Conservation (phyloP, 2,797 vertebrate species). For the Dicrostonyx torquatus region DNA sequence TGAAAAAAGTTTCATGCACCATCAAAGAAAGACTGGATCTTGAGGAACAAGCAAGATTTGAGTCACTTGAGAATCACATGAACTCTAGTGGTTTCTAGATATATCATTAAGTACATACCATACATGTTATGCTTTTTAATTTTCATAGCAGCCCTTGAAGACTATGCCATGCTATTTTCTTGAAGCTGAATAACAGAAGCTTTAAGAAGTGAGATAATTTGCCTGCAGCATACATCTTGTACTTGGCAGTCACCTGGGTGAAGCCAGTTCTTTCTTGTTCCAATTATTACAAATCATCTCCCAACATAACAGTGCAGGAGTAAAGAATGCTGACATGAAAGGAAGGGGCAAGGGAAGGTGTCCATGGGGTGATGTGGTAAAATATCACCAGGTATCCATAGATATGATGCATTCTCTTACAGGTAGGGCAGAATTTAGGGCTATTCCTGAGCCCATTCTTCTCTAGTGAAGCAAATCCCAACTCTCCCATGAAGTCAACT, state of each 20-base stretch:
- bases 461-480: background rate
- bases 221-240: background rate
- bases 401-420: background rate
- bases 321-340: background rate
- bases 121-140: constrained; percentile 13
- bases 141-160: background rate
- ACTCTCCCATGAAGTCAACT: background rate
- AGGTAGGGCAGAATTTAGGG: background rate
- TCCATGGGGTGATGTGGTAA: background rate
- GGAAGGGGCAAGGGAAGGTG: background rate
- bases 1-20: background rate
- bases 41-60: constrained; percentile 15
- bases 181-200: constrained; percentile 14
- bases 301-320: background rate
- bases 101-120: background rate
- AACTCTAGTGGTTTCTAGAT: background rate
- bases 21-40: background rate
- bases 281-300: background rate
- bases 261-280: background rate
- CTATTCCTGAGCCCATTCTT: background rate
- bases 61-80: constrained; percentile 3
- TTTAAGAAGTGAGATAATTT: constrained; percentile 20
- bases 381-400: too few species aligned
- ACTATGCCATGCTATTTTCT: background rate
- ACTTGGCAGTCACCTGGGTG: background rate